Evolutionary conservation across 2,888 invertebrate species (phyloP).

Genomic region (Crematogaster levior): DNA sequence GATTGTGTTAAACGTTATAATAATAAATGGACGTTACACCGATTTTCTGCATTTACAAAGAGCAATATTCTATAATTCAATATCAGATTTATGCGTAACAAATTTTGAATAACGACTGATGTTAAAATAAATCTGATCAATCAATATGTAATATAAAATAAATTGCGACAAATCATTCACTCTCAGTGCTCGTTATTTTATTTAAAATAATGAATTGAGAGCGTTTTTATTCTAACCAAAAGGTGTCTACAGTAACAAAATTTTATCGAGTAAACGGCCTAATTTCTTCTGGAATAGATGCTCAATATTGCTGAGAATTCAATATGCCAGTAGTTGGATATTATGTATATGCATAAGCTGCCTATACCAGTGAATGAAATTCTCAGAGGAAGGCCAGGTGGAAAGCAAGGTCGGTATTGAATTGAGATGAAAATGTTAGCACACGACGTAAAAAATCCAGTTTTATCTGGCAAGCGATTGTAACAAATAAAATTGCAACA

Average conservation of each 20-base stretch:
- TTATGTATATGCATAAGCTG: constrained; percentile 38
- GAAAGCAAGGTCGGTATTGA: background rate
- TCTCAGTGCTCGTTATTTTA: background rate
- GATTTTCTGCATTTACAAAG: background rate
- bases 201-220: background rate
- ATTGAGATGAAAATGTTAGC: constrained; percentile 8
- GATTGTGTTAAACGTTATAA: background rate
- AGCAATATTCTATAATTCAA: background rate
- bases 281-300: constrained; percentile 19
- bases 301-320: constrained; percentile 26
- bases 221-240: background rate
- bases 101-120: background rate
- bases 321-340: constrained; percentile 13
- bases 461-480: background rate
- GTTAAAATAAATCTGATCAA: constrained; percentile 2
- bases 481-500: constrained; percentile 6
- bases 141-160: background rate
- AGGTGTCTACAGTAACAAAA: background rate
- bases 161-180: background rate
- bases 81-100: background rate
- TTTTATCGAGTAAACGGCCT: background rate
- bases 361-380: background rate
- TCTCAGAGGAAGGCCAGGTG: background rate
- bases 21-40: background rate
- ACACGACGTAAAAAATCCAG: background rate